Conservation (phyloP, 1,140 invertebrate species). For the Vollenhovia emeryi region DNA sequence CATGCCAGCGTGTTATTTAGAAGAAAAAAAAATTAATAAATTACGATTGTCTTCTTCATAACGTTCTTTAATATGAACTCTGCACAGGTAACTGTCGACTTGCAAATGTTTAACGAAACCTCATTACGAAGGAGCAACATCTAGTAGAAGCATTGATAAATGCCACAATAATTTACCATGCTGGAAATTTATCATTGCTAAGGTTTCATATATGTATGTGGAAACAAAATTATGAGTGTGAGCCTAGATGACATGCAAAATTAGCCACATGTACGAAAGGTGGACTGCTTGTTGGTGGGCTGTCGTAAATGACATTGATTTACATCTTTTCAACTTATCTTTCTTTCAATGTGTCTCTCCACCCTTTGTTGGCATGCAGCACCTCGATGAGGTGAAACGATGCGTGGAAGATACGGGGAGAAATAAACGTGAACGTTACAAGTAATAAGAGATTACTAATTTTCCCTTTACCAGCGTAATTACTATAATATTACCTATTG, state of each 20-base stretch:
- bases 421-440: slow-evolving; percentile 44
- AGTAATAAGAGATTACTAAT: slow-evolving; percentile 18
- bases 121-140: slow-evolving; percentile 36
- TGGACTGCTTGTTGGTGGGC: slow-evolving; percentile 70
- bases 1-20: slow-evolving; percentile 24
- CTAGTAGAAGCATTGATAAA: slow-evolving; percentile 47
- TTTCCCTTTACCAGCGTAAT: not conserved
- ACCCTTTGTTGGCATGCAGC: slow-evolving; percentile 70
- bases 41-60: not conserved
- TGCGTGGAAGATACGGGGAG: slow-evolving; percentile 39
- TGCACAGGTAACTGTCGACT: slow-evolving; percentile 15
- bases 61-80: slow-evolving; percentile 32
- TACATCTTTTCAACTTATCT: not conserved
- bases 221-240: slow-evolving; percentile 38
- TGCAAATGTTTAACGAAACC: slow-evolving; percentile 54
- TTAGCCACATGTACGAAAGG: slow-evolving; percentile 69
- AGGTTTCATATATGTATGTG: slow-evolving; percentile 1
- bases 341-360: slow-evolving; percentile 72
- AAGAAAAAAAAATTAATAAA: not conserved
- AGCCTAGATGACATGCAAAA: slow-evolving; percentile 70
- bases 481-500: slow-evolving; percentile 16
- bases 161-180: slow-evolving; percentile 38
- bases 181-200: slow-evolving; percentile 23
- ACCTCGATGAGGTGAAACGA: slow-evolving; percentile 43
- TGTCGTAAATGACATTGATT: slow-evolving; percentile 38